Percentiles rank a stretch among this genome's conserved stretches.
Conservation (phyloP, 2,113 vertebrate species). For the Merops nubicus region DNA sequence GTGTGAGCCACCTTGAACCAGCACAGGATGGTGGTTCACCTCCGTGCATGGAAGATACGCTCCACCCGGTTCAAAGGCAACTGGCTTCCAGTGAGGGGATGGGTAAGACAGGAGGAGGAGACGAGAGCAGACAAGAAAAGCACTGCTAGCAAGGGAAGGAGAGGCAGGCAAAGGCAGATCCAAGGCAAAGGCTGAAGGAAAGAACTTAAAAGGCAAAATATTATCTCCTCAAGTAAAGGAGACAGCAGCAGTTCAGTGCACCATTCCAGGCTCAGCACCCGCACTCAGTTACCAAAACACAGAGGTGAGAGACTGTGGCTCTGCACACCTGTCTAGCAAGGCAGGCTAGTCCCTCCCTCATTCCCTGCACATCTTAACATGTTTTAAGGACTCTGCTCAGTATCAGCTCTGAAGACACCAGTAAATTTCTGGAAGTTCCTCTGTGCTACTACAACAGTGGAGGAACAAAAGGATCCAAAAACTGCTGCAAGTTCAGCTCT, state of each 20-base stretch:
- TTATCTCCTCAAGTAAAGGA: neutral
- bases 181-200: neutral
- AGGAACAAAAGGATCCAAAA: neutral
- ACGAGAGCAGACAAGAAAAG: neutral
- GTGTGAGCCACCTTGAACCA: neutral
- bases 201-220: neutral
- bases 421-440: neutral
- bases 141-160: neutral
- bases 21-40: fast-evolving
- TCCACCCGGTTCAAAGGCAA: neutral
- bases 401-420: neutral
- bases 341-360: neutral
- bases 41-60: fast-evolving
- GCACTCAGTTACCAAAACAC: neutral
- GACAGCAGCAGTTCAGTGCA: neutral
- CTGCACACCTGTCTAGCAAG: neutral
- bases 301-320: neutral
- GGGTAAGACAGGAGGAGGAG: neutral
- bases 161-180: neutral
- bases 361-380: neutral
- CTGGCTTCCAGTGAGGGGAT: neutral
- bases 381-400: neutral
- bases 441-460: neutral
- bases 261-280: neutral
- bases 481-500: neutral